Evolutionary conservation across 1,140 invertebrate species (phyloP), one percentile per base, ranked within the genome.

Genomic region (Drosophila nikananu): DNA sequence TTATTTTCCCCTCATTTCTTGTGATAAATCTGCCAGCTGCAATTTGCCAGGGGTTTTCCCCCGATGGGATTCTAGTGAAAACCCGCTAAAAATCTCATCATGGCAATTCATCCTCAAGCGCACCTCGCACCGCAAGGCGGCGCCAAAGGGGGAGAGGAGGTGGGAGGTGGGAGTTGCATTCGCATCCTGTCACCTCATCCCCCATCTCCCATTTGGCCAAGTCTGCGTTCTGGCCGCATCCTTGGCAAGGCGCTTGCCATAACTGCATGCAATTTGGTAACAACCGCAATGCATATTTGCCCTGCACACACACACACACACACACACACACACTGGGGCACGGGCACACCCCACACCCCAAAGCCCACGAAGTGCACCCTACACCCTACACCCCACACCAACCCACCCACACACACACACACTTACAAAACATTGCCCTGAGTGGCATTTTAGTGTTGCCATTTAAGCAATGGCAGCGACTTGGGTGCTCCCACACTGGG

Each of bases 391-490:
- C 48, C 30, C 25, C 17, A n/a, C 49, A 60, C 57, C 59, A 30
- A 42, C 21, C n/a, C 46, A 30, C 19, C 58, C 25, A 27, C 25
- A 0, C 25, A 55, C 62, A 66, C 61, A 51, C 21, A 58, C 44
- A 52, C 46, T 73, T 17, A 59, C 9, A 35, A 32, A 35, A 62
- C 39, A 81, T 57, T 80, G 83, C 83, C 84, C 74, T 89, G 81
- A 87, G 83, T 89, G 83, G 82, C 86, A 89, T 87, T 87, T 89
- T 81, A 89, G 83, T 87, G 77, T 79, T 86, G 62, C 66, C 80
- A 87, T 81, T 68, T 83, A 81, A 79, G 77, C 78, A 72, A 62
- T 49, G 51, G 37, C 74, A 78, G 32, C 80, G 57, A 80, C 70
- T 80, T 81, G 72, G 62, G 51, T 54, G 35, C 55, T 57, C 2